phyloP scores from a whole-genome alignment of 2,888 invertebrate species.

The Copidosoma aretas region DNA sequence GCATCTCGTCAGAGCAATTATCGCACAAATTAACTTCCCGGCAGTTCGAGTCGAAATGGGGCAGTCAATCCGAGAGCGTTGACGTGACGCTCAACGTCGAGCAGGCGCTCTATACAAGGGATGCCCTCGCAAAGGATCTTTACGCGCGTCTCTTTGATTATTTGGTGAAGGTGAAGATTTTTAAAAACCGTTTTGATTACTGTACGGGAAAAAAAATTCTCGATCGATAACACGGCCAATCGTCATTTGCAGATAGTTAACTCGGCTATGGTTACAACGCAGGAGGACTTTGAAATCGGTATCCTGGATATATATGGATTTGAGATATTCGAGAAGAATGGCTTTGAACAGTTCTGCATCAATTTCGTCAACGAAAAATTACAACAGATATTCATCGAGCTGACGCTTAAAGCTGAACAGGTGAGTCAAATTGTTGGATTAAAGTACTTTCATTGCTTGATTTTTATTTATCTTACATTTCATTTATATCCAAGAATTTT shows the following conservation, averaged over 20 bases:
- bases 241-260: slow-evolving; percentile 67
- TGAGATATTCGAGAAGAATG: slow-evolving; percentile 74
- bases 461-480: slow-evolving; percentile 19
- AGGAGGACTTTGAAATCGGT: slow-evolving; percentile 65
- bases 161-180: slow-evolving; percentile 63
- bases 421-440: slow-evolving; percentile 57
- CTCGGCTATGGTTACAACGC: slow-evolving; percentile 67
- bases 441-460: background rate
- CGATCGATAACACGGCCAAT: background rate
- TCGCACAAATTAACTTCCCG: slow-evolving; percentile 69
- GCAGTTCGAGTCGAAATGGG: slow-evolving; percentile 74
- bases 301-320: slow-evolving; percentile 77
- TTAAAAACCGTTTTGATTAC: too few relatives aligned
- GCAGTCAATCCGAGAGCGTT: slow-evolving; percentile 69
- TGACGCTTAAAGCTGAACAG: slow-evolving; percentile 74
- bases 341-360: slow-evolving; percentile 76
- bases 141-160: slow-evolving; percentile 72
- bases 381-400: slow-evolving; percentile 76
- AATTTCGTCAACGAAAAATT: slow-evolving; percentile 77
- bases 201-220: too few relatives aligned
- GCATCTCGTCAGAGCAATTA: slow-evolving; percentile 66
- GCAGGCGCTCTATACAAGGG: slow-evolving; percentile 70
- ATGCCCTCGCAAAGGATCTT: slow-evolving; percentile 72
- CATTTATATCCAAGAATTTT: slow-evolving; percentile 23
- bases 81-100: slow-evolving; percentile 71